Conservation (phyloP, 2,797 vertebrate genomes). For the Anguilla anguilla region DNA sequence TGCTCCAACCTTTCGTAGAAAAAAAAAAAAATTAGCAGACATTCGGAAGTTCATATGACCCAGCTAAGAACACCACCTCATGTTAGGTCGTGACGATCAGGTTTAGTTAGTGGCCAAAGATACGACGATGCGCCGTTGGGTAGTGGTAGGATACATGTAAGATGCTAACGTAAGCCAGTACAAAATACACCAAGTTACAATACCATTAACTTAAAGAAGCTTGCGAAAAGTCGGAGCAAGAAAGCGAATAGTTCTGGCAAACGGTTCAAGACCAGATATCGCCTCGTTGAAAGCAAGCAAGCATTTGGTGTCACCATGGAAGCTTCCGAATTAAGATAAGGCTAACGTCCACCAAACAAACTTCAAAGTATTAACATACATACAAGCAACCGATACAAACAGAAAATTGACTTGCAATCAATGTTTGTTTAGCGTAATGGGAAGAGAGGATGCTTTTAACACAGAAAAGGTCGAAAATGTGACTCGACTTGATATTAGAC, state of each 20-base stretch:
- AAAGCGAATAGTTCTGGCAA: background rate
- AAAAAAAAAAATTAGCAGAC: background rate
- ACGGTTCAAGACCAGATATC: background rate
- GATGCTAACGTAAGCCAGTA: background rate
- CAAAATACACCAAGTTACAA: background rate
- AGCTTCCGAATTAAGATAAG: background rate
- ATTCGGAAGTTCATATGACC: background rate
- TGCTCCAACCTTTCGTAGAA: background rate
- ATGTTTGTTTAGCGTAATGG: background rate
- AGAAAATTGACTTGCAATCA: background rate
- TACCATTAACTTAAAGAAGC: background rate
- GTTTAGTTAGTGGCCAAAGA: too few species aligned
- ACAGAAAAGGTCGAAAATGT: conserved; percentile 33
- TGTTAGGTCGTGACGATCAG: too few species aligned
- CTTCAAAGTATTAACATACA: background rate
- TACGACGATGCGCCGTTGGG: too few species aligned
- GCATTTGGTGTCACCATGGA: background rate
- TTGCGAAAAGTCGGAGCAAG: background rate
- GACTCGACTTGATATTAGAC: conserved; percentile 53
- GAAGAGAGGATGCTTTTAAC: background rate
- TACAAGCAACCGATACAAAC: background rate
- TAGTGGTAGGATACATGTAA: background rate
- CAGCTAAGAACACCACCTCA: too few species aligned
- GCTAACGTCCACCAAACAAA: background rate
- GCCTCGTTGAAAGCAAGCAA: background rate